phyloP scores from a whole-genome alignment of 35 echinoderm and acorn worm species.

The Diadema setosum region DNA sequence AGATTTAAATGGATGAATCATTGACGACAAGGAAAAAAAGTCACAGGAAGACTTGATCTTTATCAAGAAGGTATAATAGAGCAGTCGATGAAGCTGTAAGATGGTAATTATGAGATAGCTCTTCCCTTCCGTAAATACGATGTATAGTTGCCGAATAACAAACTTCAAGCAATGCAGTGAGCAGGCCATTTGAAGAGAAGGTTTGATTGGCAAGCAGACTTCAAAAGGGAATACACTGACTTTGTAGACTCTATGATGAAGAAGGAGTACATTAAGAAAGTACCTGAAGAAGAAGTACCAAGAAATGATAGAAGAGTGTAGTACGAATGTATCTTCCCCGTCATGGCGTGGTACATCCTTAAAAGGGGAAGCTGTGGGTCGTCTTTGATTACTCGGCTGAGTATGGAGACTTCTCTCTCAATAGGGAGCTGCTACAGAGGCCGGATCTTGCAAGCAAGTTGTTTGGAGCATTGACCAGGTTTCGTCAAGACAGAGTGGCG shows the following conservation, averaged over 20 bases:
- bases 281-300: neutral
- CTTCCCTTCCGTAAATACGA: slow-evolving; percentile 53
- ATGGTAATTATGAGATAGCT: slow-evolving; percentile 56
- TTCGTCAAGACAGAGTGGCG: slow-evolving; percentile 46
- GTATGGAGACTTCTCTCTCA: slow-evolving; percentile 52
- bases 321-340: slow-evolving; percentile 77
- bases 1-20: slow-evolving; percentile 48
- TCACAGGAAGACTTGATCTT: slow-evolving; percentile 67
- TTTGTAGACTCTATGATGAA: slow-evolving; percentile 27
- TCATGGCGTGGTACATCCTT: slow-evolving; percentile 48
- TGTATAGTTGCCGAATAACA: slow-evolving; percentile 60
- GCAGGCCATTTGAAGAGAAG: slow-evolving; percentile 19
- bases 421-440: slow-evolving; percentile 52
- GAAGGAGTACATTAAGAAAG: slow-evolving; percentile 42
- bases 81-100: slow-evolving; percentile 20
- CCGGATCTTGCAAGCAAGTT: slow-evolving; percentile 73
- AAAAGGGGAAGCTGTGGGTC: slow-evolving; percentile 49
- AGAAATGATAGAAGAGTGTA: slow-evolving; percentile 25
- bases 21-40: slow-evolving; percentile 39
- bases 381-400: slow-evolving; percentile 61
- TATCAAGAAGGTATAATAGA: slow-evolving; percentile 37
- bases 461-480: slow-evolving; percentile 47
- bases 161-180: slow-evolving; percentile 32
- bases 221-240: slow-evolving; percentile 17
- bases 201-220: neutral